phyloP scores from a whole-genome alignment of 2,113 vertebrate genomes.

The Gopherus flavomarginatus region DNA sequence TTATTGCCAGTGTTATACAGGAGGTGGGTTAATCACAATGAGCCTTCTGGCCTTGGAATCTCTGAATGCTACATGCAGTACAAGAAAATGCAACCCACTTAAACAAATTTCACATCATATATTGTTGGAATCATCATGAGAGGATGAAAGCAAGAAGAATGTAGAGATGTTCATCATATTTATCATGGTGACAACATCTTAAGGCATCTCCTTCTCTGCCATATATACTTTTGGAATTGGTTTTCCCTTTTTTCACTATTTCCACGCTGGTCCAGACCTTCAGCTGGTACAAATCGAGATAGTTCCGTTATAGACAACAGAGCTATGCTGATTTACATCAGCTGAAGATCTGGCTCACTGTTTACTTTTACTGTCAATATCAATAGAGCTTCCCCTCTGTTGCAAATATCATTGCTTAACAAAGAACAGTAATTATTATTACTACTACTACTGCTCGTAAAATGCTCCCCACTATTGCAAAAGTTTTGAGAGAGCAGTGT shows the following conservation, averaged over 20 bases:
- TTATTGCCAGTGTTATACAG: not conserved
- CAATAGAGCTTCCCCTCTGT: not conserved
- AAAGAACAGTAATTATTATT: slow-evolving; percentile 9
- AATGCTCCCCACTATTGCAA: not conserved
- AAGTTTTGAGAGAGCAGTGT: not conserved
- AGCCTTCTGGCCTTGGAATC: not conserved
- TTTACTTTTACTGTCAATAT: slow-evolving; percentile 17
- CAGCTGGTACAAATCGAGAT: not conserved
- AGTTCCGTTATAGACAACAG: not conserved
- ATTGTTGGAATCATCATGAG: not conserved
- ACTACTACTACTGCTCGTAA: not conserved
- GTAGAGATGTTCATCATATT: not conserved
- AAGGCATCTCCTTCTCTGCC: not conserved
- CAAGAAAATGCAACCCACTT: not conserved
- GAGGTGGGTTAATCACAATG: not conserved
- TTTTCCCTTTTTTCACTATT: not conserved
- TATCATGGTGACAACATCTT: not conserved
- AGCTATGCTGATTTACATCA: slow-evolving; percentile 3
- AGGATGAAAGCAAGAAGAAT: not conserved
- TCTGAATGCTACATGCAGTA: not conserved
- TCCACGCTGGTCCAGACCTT: not conserved
- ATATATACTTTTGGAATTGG: not conserved
- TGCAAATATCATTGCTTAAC: slow-evolving; percentile 38
- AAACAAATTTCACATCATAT: not conserved
- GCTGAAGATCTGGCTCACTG: not conserved